Evolutionary conservation across 2,113 vertebrate species (phyloP), one percentile per base, ranked within the genome.

Genomic region (Puffinus mauretanicus): DNA sequence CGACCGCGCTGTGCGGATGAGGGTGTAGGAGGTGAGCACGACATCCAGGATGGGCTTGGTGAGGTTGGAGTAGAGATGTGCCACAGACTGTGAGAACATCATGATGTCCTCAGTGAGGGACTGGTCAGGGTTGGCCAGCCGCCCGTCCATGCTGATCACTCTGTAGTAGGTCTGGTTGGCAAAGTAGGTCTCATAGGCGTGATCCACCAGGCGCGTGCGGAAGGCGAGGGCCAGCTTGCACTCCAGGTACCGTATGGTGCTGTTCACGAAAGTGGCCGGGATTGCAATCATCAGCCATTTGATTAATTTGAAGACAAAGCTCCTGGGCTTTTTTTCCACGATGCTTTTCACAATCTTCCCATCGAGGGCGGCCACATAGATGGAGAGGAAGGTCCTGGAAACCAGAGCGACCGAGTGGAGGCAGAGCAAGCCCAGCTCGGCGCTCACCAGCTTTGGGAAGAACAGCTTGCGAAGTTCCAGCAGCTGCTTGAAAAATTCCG

Each of bases 31-130:
- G 46, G 99, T 99, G 67, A 99, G 98, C 80, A 99, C 83, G 9
- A 99, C 99, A 29, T 99, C 99, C 96, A 99, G 96, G 77, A 99
- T 99, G 47, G 99, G 99, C 92, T 99, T 99, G 94, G 99, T 99
- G 64, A 99, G 98, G 96, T 99, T 99, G n/a, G 99, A 99, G 66
- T 99, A 99, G 58, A 99, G 97, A 78, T 99, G 99, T 2, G 99
- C 99, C 90, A 99, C 98, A 0, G 99, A 99, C 89, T 99, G 99
- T 2, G 99, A 99, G 80, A 99, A 99, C 98, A 99, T 98, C 98
- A 98, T 99, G 19, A 99, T 99, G 91, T 99, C 99, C 97, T 99
- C 99, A 0, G 99, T 99, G 47, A 99, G 98, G 25, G 99, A 99
- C 97, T 99, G 99, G 97, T 99, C 99, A 3, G 99, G 99, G 96